phyloP scores from a whole-genome alignment of 1,140 invertebrate genomes.

The Saccostrea cuccullata region DNA sequence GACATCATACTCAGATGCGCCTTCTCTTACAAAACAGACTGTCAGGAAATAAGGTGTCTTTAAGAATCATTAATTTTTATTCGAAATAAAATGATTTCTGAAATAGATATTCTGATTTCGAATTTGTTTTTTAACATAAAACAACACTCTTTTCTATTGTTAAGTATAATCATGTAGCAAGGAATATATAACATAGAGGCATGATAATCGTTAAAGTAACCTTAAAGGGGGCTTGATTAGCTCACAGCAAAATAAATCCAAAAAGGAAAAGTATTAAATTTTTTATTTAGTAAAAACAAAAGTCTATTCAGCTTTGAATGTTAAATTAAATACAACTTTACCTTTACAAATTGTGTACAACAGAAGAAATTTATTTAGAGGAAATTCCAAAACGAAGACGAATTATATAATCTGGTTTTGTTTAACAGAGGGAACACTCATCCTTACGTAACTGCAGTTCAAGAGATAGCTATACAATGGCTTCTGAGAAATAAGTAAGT shows the following conservation, averaged over 20 bases:
- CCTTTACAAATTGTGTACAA: too few relatives aligned
- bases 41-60: conserved; percentile 31
- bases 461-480: not conserved
- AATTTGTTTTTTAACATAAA: too few relatives aligned
- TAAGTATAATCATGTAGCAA: not conserved
- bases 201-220: too few relatives aligned
- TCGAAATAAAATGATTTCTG: too few relatives aligned
- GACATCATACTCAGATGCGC: conserved; percentile 69
- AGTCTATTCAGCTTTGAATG: not conserved
- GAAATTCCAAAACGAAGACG: too few relatives aligned
- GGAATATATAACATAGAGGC: too few relatives aligned
- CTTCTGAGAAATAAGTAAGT: not conserved
- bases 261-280: not conserved
- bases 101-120: too few relatives aligned
- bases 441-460: not conserved
- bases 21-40: conserved; percentile 60
- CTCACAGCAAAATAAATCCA: not conserved
- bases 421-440: not conserved
- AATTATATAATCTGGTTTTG: not conserved
- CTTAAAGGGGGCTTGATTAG: too few relatives aligned
- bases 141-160: not conserved
- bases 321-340: not conserved
- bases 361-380: too few relatives aligned
- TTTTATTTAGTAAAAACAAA: too few relatives aligned
- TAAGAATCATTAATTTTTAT: not conserved